These are phyloP conservation scores for Pegoplata infirma DNA, from an alignment of 2,888 invertebrate species.

Conservation along the genomic window DNA sequence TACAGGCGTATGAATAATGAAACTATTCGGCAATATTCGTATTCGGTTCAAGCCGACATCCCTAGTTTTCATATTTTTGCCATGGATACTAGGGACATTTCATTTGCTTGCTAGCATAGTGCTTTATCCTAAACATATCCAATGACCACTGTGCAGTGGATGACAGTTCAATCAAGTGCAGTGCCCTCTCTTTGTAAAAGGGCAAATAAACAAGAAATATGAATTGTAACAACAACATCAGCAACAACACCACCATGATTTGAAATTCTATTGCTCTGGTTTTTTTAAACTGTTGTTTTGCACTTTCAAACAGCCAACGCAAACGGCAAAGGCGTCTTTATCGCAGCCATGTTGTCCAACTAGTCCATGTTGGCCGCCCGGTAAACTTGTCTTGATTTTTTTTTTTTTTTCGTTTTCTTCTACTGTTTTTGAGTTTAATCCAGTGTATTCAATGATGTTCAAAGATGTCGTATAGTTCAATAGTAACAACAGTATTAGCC, in stretches of 20 bases:
- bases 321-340: slow-evolving; percentile 45
- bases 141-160: too few relatives aligned
- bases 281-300: neutral
- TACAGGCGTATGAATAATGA: too few relatives aligned
- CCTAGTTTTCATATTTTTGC: too few relatives aligned
- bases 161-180: too few relatives aligned
- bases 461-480: slow-evolving; percentile 69
- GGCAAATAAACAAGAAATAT: slow-evolving; percentile 43
- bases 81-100: too few relatives aligned
- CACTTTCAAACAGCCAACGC: slow-evolving; percentile 15
- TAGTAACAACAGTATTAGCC: slow-evolving; percentile 57
- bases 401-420: neutral
- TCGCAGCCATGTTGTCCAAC: slow-evolving; percentile 68
- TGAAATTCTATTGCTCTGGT: too few relatives aligned
- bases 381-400: slow-evolving; percentile 26
- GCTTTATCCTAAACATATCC: too few relatives aligned
- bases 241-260: too few relatives aligned
- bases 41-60: too few relatives aligned
- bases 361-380: slow-evolving; percentile 65
- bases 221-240: slow-evolving; percentile 10
- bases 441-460: slow-evolving; percentile 67
- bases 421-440: slow-evolving; percentile 20
- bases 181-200: too few relatives aligned
- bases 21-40: too few relatives aligned
- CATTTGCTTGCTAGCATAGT: too few relatives aligned